phyloP scores from a whole-genome alignment of 2,113 vertebrate genomes.

The Balaenoptera acutorostrata region DNA sequence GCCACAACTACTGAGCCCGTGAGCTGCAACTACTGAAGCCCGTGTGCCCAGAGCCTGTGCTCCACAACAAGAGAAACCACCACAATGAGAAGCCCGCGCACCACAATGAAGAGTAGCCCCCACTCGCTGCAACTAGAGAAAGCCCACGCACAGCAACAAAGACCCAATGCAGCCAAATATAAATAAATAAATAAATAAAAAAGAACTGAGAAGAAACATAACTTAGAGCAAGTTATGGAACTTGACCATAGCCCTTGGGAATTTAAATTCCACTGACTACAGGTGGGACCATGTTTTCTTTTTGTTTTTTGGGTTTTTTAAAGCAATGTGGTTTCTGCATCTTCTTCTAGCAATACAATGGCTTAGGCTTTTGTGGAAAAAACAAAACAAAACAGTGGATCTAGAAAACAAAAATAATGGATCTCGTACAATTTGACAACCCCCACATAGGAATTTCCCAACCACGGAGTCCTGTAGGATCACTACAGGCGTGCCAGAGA shows the following conservation, averaged over 20 bases:
- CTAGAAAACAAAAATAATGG: conserved; percentile 6
- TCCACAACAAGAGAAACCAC: no score
- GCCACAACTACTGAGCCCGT: no score
- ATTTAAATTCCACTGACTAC: conserved; percentile 3
- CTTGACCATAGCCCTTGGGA: neutral
- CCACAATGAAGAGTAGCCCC: no score
- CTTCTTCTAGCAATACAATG: neutral
- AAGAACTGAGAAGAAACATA: neutral
- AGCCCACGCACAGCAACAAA: no score
- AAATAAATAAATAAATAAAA: no score
- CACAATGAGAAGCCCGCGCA: no score
- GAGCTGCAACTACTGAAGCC: no score
- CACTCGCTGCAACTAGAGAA: no score
- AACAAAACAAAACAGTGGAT: neutral
- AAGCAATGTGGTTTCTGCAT: neutral
- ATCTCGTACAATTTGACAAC: neutral
- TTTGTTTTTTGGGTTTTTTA: neutral
- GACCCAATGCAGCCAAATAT: no score
- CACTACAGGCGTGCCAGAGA: neutral
- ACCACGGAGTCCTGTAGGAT: neutral
- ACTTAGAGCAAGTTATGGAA: conserved; percentile 7
- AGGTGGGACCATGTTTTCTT: neutral
- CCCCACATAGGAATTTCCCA: neutral
- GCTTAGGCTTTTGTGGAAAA: neutral
- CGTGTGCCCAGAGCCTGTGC: fast-evolving